phyloP scores from a whole-genome alignment of 2,797 vertebrate genomes.

The Spea hammondii region DNA sequence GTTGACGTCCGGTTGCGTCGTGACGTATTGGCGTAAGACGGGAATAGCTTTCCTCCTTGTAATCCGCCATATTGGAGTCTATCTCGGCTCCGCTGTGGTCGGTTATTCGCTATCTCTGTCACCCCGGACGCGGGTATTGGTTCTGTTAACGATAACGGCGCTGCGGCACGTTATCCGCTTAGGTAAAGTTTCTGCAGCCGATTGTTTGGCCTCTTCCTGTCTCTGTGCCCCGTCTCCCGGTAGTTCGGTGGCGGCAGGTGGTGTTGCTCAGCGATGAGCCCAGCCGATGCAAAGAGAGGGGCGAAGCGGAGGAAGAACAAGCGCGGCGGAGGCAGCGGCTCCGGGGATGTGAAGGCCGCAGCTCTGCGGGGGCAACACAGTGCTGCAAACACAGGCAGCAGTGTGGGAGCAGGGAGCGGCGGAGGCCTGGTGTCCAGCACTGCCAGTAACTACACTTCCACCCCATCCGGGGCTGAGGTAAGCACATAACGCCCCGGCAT shows the following conservation, averaged over 20 bases:
- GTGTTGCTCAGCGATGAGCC: conserved; percentile 77
- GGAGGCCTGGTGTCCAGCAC: conserved; percentile 71
- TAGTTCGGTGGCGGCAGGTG: conserved; percentile 66
- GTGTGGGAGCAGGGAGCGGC: conserved; percentile 66
- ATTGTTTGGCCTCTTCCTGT: neutral
- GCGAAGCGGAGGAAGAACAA: conserved; percentile 97
- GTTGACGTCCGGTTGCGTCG: conserved; percentile 58
- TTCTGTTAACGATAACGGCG: neutral
- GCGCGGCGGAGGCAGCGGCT: conserved; percentile 81
- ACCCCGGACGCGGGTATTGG: conserved; percentile 13
- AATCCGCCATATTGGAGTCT: conserved; percentile 95
- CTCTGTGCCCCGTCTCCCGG: conserved; percentile 60
- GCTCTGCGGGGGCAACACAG: conserved; percentile 56
- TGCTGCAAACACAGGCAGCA: conserved; percentile 63
- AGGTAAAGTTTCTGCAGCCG: too few species aligned
- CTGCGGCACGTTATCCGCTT: neutral
- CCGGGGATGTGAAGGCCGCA: conserved; percentile 61
- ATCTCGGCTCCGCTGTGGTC: conserved; percentile 81
- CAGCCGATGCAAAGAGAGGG: conserved; percentile 95
- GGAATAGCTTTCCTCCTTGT: conserved; percentile 79
- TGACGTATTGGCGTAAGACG: conserved; percentile 72
- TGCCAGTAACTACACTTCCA: conserved; percentile 61
- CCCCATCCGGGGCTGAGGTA: conserved; percentile 56
- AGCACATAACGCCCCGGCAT: conserved; percentile 1
- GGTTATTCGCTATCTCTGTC: conserved; percentile 59